A percentile compares a stretch with the other conserved stretches of the same genome.
Conservation (phyloP, 1,140 invertebrate genomes). For the Brevipalpus yothersi region DNA sequence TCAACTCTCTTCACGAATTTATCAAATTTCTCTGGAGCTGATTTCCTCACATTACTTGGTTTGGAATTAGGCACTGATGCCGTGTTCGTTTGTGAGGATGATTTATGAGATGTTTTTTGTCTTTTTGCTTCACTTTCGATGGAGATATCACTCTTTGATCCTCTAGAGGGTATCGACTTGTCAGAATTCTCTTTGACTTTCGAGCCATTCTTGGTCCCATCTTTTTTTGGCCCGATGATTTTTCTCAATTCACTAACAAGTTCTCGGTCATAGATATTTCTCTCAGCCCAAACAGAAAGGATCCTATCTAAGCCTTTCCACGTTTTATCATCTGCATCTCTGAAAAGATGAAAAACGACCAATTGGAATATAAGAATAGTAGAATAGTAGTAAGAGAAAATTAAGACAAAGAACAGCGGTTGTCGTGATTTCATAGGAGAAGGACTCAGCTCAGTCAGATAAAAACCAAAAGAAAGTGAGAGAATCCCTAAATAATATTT, state of each 20-base stretch:
- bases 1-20: neutral
- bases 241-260: conserved; percentile 45
- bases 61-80: no score
- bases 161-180: no score
- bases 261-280: conserved; percentile 59
- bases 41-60: neutral
- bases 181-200: neutral
- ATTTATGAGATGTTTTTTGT: neutral
- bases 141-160: neutral
- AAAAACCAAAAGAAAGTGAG: no score
- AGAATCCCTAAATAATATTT: no score
- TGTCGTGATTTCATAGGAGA: no score
- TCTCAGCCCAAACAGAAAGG: conserved; percentile 79
- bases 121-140: neutral
- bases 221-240: neutral
- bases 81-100: neutral
- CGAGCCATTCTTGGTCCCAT: neutral
- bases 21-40: neutral
- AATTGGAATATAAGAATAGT: neutral
- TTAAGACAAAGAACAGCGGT: conserved; percentile 48
- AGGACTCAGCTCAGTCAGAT: no score
- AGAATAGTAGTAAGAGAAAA: neutral
- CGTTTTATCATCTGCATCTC: conserved; percentile 55
- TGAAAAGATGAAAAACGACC: conserved; percentile 15
- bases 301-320: conserved; percentile 45